Percentiles rank a stretch among this genome's conserved stretches.
These are phyloP conservation scores for Laticauda laticaudata DNA, from an alignment of 2,113 vertebrate genomes.

Conservation along the genomic window DNA sequence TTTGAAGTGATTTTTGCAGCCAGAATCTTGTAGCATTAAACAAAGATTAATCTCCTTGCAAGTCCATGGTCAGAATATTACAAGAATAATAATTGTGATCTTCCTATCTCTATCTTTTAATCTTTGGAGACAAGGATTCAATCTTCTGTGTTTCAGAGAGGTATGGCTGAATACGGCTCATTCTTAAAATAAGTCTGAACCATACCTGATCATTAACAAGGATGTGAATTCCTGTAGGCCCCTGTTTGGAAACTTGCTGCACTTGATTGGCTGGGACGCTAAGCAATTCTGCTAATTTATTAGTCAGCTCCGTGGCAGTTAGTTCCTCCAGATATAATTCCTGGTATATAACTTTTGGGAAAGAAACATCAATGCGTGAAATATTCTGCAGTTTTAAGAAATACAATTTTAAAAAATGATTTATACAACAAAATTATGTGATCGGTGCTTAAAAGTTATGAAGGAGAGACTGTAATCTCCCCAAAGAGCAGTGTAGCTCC, in stretches of 20 bases:
- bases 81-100: neutral
- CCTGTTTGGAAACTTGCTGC: slow-evolving; percentile 47
- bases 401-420: neutral
- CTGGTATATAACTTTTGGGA: slow-evolving; percentile 50
- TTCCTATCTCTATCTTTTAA: neutral
- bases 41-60: neutral
- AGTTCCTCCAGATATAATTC: slow-evolving; percentile 63
- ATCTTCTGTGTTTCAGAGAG: neutral
- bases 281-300: slow-evolving; percentile 56
- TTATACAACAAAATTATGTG: neutral
- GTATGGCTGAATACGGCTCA: neutral
- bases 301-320: slow-evolving; percentile 47
- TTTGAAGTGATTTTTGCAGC: neutral
- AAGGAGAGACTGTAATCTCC: neutral
- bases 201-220: slow-evolving; percentile 61
- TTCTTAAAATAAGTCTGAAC: too few species aligned
- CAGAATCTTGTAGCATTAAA: neutral
- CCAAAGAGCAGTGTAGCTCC: neutral
- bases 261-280: slow-evolving; percentile 56
- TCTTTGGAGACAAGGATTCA: neutral
- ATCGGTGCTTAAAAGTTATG: neutral
- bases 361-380: neutral
- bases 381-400: neutral
- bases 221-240: slow-evolving; percentile 57
- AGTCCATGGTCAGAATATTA: neutral